Base-by-base conservation (phyloP, 2,888 invertebrate genomes). In the Melanostoma mellinum region DNA sequence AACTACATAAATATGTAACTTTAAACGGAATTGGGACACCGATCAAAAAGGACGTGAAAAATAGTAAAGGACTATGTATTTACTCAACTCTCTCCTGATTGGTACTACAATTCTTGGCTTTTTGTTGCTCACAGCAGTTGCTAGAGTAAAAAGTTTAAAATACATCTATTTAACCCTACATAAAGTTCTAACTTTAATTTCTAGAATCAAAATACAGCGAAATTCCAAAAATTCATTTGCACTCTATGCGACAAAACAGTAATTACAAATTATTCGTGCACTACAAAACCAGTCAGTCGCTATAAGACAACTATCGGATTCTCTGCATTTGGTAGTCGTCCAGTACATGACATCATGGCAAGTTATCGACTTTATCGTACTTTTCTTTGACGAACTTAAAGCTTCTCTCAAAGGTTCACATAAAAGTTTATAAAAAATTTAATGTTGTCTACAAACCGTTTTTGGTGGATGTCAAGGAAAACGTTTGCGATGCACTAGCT, bases 401-500 rank as follows among this genome's bases (percentile, higher is more conserved):
- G 20, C 20, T 20, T 20, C 20, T 20, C 20, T 20, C 1, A 20
- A 33, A 60, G 60, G 0, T 61, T 0, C 20, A 46, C 9, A 1
- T 35, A 35, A 10, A 35, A 46, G 0, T 61, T 10, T 35, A 10
- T 6, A 61, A 61, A 46, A 61, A 61, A 35, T 35, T 61, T n/a
- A 61, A 61, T 20, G 44, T 60, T 10, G 33, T 61, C 0, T 61
- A 61, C 5, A 40, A 42, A 5, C 60, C 35, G 20, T 61, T 61
- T 61, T 3, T 61, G 8, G 3, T 61, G 0, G 33, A 61, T 35
- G 60, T 46, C 10, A 61, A 32, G 4, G 60, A 61, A 35, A 6
- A 61, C 20, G 33, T 61, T 3, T 61, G 60, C 6, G 0, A 8
- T 8, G n/a, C 6, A 8, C 44, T 33, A 42, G 4, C n/a, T 0